Conservation (phyloP, 2,797 vertebrate genomes). For the Huso huso region DNA sequence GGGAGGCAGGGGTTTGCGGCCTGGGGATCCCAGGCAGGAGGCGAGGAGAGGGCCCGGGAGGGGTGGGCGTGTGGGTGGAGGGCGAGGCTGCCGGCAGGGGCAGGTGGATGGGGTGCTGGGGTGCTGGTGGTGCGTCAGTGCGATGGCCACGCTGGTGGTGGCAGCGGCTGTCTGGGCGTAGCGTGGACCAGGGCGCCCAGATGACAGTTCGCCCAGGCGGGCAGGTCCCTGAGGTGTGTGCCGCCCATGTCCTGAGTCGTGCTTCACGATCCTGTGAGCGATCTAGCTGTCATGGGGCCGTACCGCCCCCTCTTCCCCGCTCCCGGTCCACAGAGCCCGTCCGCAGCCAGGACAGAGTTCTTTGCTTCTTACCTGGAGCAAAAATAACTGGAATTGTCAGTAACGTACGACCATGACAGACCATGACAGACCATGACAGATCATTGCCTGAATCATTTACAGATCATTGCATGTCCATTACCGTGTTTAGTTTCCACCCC, state of each 20-base stretch:
- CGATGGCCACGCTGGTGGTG: conserved; percentile 89
- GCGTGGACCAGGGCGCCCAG: conserved; percentile 90
- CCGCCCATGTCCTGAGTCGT: conserved; percentile 86
- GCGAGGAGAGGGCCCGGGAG: conserved; percentile 55
- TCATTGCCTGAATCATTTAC: no score
- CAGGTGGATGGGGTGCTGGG: conserved; percentile 64
- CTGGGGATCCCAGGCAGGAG: conserved; percentile 32
- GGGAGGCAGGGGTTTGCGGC: conserved; percentile 17
- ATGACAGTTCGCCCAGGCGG: conserved; percentile 78
- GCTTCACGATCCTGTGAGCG: conserved; percentile 91
- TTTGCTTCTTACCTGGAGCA: conserved; percentile 82
- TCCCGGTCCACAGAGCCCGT: conserved; percentile 75
- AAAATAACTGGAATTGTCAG: no score
- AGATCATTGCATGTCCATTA: no score
- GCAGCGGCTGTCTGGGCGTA: conserved; percentile 78
- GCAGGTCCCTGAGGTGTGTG: conserved; percentile 69
- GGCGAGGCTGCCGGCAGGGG: no score
- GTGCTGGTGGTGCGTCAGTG: conserved; percentile 87
- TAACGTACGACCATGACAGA: no score
- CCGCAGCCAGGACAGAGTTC: conserved; percentile 82
- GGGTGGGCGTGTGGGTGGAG: no score
- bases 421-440: no score
- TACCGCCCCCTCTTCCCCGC: no score
- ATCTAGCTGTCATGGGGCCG: conserved; percentile 68
- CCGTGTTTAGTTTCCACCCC: no score